phyloP scores from a whole-genome alignment of 2,113 vertebrate species.

The Spea multiplicata region DNA sequence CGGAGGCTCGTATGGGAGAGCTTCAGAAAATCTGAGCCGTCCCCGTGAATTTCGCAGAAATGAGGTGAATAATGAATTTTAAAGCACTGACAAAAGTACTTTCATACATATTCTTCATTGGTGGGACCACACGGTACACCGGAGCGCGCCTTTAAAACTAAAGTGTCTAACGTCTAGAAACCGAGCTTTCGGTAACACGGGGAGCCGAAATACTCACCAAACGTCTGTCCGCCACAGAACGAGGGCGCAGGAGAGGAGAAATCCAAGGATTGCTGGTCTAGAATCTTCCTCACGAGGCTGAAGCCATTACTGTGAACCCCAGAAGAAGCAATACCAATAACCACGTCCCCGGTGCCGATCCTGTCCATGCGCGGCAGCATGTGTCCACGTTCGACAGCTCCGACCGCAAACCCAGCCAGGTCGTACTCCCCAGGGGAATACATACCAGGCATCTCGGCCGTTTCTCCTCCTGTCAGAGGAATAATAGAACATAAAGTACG shows the following conservation, averaged over 20 bases:
- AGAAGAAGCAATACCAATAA: slow-evolving; percentile 88
- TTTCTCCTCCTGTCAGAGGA: slow-evolving; percentile 81
- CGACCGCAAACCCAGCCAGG: slow-evolving; percentile 89
- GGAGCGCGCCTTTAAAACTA: too few species aligned
- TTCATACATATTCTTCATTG: too few species aligned
- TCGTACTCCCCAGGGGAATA: slow-evolving; percentile 87
- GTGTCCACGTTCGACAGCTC: slow-evolving; percentile 79
- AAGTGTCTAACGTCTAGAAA: too few species aligned
- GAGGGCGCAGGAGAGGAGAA: slow-evolving; percentile 74
- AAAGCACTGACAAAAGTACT: too few species aligned
- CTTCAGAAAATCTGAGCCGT: too few species aligned
- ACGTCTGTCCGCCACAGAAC: slow-evolving; percentile 65
- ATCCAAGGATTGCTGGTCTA: slow-evolving; percentile 69
- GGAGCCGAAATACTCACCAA: slow-evolving; percentile 68
- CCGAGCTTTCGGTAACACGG: too few species aligned
- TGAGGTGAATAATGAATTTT: too few species aligned
- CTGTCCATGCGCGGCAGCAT: slow-evolving; percentile 79
- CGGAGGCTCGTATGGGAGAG: too few species aligned
- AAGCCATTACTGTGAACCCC: slow-evolving; percentile 96
- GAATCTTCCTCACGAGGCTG: slow-evolving; percentile 88
- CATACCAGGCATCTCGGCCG: slow-evolving; percentile 92
- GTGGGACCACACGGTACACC: too few species aligned
- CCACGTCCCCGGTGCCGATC: slow-evolving; percentile 74
- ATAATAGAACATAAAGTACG: not conserved
- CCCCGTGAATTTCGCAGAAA: too few species aligned